Evolutionary conservation across 2,888 invertebrate species (phyloP).

Genomic region (Omphaloscelis lunosa): DNA sequence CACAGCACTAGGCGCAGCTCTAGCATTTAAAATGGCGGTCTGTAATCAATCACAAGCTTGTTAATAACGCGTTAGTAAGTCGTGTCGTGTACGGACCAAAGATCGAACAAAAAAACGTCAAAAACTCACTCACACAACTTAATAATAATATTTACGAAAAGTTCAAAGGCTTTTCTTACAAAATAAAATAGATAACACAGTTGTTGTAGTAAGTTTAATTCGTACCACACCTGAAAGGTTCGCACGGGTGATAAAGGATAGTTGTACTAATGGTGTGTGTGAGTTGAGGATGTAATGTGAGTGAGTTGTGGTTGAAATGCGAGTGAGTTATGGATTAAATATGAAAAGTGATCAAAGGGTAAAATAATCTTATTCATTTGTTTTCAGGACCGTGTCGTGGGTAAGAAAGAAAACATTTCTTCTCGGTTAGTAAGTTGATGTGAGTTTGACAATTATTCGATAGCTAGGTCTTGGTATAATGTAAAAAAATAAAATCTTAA

Average conservation of each 20-base stretch:
- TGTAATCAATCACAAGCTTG: neutral
- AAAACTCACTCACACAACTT: neutral
- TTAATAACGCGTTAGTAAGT: neutral
- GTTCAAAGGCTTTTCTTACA: constrained; percentile 45
- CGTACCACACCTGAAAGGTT: constrained; percentile 62
- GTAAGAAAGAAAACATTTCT: neutral
- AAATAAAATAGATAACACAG: constrained; percentile 54
- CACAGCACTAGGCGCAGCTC: neutral
- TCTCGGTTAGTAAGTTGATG: neutral
- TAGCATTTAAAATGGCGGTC: neutral
- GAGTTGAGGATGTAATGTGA: neutral
- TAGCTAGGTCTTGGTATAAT: neutral
- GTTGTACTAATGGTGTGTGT: constrained; percentile 23
- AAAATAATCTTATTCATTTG: neutral
- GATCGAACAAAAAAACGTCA: neutral
- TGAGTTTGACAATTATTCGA: neutral
- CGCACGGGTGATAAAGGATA: constrained; percentile 57
- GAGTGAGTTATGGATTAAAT: neutral
- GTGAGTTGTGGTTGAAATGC: neutral
- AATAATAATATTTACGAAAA: constrained; percentile 28
- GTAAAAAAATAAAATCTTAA: too few species aligned
- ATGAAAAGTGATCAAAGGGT: too few species aligned
- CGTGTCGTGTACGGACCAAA: neutral
- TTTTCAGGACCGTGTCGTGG: neutral
- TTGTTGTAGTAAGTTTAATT: constrained; percentile 57